Percentiles rank a stretch among this genome's conserved stretches.
These are phyloP conservation scores for Fragum sueziense DNA, from an alignment of 2,888 invertebrate species.

Conservation along the genomic window DNA sequence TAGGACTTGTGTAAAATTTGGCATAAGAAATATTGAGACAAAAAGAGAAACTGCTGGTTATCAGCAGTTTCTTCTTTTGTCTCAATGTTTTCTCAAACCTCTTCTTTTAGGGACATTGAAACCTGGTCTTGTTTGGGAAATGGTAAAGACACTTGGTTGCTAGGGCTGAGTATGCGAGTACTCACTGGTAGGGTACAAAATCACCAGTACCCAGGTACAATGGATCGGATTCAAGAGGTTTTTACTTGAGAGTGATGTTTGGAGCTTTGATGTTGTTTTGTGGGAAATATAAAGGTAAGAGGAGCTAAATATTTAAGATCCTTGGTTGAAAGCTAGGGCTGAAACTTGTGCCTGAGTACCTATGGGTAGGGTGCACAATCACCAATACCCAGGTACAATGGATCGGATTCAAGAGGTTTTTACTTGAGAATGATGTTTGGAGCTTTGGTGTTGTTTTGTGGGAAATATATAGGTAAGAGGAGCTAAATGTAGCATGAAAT, in stretches of 20 bases:
- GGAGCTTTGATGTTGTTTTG: constrained; percentile 56
- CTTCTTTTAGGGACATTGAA: too few species aligned
- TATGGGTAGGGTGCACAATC: too few species aligned
- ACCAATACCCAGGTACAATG: constrained; percentile 11
- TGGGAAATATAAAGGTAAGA: constrained; percentile 57
- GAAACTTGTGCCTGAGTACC: constrained; percentile 44
- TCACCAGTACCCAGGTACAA: neutral
- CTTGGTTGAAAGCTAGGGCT: neutral
- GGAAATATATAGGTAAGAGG: constrained; percentile 52
- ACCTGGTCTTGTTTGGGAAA: too few species aligned
- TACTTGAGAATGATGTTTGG: constrained; percentile 52
- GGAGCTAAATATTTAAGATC: neutral
- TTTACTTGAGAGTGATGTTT: constrained; percentile 48
- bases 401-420: constrained; percentile 35
- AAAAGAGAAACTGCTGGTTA: too few species aligned
- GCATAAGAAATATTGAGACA: too few species aligned
- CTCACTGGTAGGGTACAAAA: too few species aligned
- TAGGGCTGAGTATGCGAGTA: constrained; percentile 39
- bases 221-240: constrained; percentile 37
- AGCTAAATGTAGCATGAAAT: neutral
- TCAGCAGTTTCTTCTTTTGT: too few species aligned
- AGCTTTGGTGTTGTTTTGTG: constrained; percentile 57
- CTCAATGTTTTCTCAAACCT: too few species aligned
- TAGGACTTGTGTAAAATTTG: too few species aligned
- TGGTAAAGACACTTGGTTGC: neutral